A percentile compares a stretch with the other conserved stretches of the same genome.
Conservation (phyloP, 1,140 invertebrate genomes). For the Polypedilum vanderplanki region DNA sequence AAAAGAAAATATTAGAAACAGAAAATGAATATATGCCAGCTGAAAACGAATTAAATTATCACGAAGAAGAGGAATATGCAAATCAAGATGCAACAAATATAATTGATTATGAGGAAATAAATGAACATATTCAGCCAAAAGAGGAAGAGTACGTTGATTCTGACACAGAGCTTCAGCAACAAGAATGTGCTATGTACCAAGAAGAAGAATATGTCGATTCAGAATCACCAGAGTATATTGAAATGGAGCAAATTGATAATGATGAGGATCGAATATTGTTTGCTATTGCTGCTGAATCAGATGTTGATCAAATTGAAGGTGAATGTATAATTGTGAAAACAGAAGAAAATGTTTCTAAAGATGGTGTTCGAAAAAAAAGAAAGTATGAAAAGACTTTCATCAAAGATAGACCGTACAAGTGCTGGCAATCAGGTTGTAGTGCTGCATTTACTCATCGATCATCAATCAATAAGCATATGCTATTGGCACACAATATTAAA, state of each 20-base stretch:
- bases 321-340: neutral
- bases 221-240: too few species aligned
- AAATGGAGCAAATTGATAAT: neutral
- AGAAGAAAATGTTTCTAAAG: neutral
- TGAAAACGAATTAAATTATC: neutral
- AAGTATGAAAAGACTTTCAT: neutral
- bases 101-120: neutral
- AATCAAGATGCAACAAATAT: neutral
- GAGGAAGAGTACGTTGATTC: too few species aligned
- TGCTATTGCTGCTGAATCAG: neutral
- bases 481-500: neutral
- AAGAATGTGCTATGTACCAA: too few species aligned
- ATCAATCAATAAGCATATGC: neutral
- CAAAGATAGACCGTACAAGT: neutral
- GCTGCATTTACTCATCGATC: neutral
- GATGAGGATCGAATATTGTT: neutral
- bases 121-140: neutral
- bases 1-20: neutral
- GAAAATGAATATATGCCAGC: neutral
- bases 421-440: neutral
- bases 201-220: too few species aligned
- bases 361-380: neutral
- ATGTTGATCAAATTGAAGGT: neutral
- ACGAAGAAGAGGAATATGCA: neutral
- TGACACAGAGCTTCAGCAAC: too few species aligned